A percentile compares a stretch with the other conserved stretches of the same genome.
These are phyloP conservation scores for Ceratina calcarata DNA, from an alignment of 1,140 invertebrate species.

Conservation along the genomic window DNA sequence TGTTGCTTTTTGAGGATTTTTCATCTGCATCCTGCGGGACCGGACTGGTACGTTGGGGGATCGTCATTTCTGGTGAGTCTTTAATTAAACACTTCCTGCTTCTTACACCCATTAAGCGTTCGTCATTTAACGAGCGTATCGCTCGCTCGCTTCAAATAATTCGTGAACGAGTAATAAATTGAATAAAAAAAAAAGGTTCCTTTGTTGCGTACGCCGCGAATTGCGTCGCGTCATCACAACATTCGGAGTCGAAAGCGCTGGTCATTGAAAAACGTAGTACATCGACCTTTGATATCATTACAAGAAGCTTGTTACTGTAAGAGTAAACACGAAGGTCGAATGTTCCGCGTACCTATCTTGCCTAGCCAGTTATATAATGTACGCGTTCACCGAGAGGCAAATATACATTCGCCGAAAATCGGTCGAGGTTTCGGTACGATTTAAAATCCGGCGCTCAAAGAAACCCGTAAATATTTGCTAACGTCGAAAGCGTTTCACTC, in stretches of 20 bases:
- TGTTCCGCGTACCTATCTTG: too few species aligned
- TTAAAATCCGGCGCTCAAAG: neutral
- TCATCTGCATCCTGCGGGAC: slow-evolving; percentile 22
- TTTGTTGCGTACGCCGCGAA: too few species aligned
- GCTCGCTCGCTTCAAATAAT: too few species aligned
- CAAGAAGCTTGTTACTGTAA: too few species aligned
- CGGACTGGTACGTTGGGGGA: neutral
- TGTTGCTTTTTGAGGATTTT: slow-evolving; percentile 64
- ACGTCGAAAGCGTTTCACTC: neutral
- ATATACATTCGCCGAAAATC: slow-evolving; percentile 15
- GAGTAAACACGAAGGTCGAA: too few species aligned
- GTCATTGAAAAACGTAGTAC: too few species aligned
- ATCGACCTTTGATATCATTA: too few species aligned
- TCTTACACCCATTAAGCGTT: neutral
- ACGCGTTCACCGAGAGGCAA: slow-evolving; percentile 8
- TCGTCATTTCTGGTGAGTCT: neutral
- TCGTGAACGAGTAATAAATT: too few species aligned
- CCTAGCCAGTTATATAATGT: neutral
- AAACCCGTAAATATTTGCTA: slow-evolving; percentile 35
- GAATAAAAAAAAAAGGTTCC: too few species aligned
- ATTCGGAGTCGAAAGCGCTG: too few species aligned
- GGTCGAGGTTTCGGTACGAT: slow-evolving; percentile 6
- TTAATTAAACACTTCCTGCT: slow-evolving; percentile 6
- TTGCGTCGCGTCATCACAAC: too few species aligned
- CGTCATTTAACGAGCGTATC: too few species aligned